Percentiles rank a stretch among this genome's conserved stretches.
phyloP scores from a whole-genome alignment of 30 jellyfish, hydroid and myxozoan species.

The Hydractinia echinata region DNA sequence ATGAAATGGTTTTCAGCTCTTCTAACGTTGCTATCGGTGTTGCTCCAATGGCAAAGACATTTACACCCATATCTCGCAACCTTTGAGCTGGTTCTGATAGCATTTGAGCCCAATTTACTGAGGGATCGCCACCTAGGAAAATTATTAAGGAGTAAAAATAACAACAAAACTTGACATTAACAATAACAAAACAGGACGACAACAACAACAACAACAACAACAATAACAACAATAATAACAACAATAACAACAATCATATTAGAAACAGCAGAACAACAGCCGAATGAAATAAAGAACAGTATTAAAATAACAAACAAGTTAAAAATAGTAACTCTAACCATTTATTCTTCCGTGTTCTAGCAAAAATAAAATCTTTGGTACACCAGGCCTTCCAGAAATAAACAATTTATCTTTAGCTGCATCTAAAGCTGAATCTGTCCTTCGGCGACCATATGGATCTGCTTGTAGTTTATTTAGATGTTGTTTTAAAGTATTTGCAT shows the following conservation, averaged over 20 bases:
- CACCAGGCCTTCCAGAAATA: slow-evolving; percentile 78
- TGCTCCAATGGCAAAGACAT: slow-evolving; percentile 75
- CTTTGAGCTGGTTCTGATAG: slow-evolving; percentile 84
- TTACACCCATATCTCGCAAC: slow-evolving; percentile 76
- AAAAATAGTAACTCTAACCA: slow-evolving; percentile 36
- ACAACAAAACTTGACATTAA: neutral
- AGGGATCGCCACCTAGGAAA: slow-evolving; percentile 58
- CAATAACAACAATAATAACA: neutral
- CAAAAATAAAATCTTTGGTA: slow-evolving; percentile 55
- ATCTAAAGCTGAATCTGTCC: slow-evolving; percentile 83
- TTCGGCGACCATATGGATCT: slow-evolving; percentile 82
- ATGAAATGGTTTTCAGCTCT: slow-evolving; percentile 62
- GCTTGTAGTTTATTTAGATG: slow-evolving; percentile 50
- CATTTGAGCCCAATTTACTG: slow-evolving; percentile 85
- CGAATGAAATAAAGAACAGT: neutral
- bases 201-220: neutral
- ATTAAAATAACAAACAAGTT: neutral
- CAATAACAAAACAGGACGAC: neutral
- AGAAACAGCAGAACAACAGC: neutral
- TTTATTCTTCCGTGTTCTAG: slow-evolving; percentile 68
- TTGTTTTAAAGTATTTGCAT: slow-evolving; percentile 55
- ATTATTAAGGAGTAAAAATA: neutral
- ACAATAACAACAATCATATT: neutral
- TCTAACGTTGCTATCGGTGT: slow-evolving; percentile 71
- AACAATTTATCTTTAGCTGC: slow-evolving; percentile 66